A percentile compares a stretch with the other conserved stretches of the same genome.
These are phyloP conservation scores for Porites australiensis DNA, from an alignment of 64 coral and sea anemone genomes.

Conservation along the genomic window DNA sequence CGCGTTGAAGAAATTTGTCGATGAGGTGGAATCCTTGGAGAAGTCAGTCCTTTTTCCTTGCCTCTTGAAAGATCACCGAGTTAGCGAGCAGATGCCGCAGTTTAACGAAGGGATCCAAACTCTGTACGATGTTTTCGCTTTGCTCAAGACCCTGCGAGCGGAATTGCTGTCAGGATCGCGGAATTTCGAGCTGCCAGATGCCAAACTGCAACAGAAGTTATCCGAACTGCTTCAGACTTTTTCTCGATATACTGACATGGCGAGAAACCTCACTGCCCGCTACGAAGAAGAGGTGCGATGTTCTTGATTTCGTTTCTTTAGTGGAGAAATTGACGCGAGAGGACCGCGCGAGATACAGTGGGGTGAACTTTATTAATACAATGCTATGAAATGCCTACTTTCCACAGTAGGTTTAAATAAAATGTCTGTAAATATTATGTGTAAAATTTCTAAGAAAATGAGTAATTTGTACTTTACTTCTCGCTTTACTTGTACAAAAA, in stretches of 20 bases:
- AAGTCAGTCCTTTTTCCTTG: conserved; percentile 36
- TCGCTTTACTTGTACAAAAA: no score
- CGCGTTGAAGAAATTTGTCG: conserved; percentile 21
- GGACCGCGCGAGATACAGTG: not conserved
- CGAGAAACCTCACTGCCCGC: conserved; percentile 22
- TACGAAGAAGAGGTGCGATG: conserved; percentile 49
- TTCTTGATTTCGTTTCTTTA: not conserved
- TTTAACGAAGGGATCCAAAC: conserved; percentile 21
- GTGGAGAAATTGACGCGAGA: not conserved
- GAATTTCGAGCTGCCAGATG: conserved; percentile 34
- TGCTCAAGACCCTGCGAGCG: conserved; percentile 14
- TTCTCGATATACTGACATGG: conserved; percentile 18
- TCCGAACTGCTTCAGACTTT: conserved; percentile 36
- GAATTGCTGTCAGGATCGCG: conserved; percentile 25
- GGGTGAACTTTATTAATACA: no score
- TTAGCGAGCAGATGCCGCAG: conserved; percentile 32
- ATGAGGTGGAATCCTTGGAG: conserved; percentile 47
- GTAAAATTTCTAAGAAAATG: no score
- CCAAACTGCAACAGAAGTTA: conserved; percentile 33
- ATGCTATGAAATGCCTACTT: no score
- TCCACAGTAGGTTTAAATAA: no score
- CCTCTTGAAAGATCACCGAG: conserved; percentile 3
- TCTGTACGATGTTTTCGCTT: conserved; percentile 13
- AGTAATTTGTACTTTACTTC: no score
- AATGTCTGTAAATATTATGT: no score